phyloP scores from a whole-genome alignment of 2,888 invertebrate genomes.

The Melanostoma mellinum region DNA sequence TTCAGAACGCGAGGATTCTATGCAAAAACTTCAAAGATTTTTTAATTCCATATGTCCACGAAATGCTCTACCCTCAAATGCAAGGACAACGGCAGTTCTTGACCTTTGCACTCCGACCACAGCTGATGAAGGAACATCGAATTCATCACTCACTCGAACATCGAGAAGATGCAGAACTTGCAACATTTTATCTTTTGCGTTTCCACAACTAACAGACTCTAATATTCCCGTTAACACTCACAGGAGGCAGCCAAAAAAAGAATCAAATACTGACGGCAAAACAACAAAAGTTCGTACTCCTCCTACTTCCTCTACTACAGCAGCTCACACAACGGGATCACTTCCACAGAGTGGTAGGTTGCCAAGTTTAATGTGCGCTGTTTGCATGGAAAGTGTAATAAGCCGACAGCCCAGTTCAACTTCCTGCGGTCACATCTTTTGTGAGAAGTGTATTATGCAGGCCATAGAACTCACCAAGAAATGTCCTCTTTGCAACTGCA shows the following conservation, averaged over 20 bases:
- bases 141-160: not conserved
- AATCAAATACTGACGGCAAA: not conserved
- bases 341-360: not conserved
- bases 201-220: not conserved
- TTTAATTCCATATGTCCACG: slow-evolving; percentile 57
- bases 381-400: slow-evolving; percentile 64
- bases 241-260: slow-evolving; percentile 32
- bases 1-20: slow-evolving; percentile 39
- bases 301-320: not conserved
- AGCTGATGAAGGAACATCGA: not conserved
- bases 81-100: slow-evolving; percentile 46
- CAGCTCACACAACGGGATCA: not conserved
- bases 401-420: slow-evolving; percentile 62
- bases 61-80: slow-evolving; percentile 47
- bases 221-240: slow-evolving; percentile 7
- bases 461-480: slow-evolving; percentile 53
- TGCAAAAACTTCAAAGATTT: slow-evolving; percentile 29
- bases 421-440: slow-evolving; percentile 74
- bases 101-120: slow-evolving; percentile 55
- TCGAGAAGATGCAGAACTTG: not conserved
- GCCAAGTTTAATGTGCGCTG: slow-evolving; percentile 53
- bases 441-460: slow-evolving; percentile 61
- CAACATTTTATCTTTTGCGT: not conserved
- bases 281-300: not conserved
- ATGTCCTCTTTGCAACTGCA: slow-evolving; percentile 73